Evolutionary conservation across 1,140 invertebrate genomes (phyloP), one percentile per base, ranked within the genome.

Genomic region (Trichonephila inaurata): DNA sequence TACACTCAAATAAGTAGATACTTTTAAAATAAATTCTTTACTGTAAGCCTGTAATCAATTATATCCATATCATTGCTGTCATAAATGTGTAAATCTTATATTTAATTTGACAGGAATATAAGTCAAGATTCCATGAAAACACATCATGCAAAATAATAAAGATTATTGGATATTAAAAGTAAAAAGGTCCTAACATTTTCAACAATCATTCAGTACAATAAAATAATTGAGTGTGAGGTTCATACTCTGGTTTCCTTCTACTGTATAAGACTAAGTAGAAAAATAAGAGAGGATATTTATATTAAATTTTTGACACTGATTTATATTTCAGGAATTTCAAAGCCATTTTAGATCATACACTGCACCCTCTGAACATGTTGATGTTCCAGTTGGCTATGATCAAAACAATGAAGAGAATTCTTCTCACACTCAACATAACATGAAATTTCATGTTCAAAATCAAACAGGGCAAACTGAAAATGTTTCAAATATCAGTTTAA

Each of bases 321-420:
- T 66, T 33, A 33, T 72, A 33, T 72, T 72, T 16, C 14, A 72
- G 69, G 69, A 72, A 72, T 72, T 72, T 72, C 69, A 72, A 18
- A 72, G 69, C 28, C 69, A 72, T 18, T 72, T 72, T 33, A 33
- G 69, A 72, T 72, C 69, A n/a, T 72, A 72, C 14, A 28, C 69
- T 33, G n/a, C 69, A 72, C 24, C 69, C 14, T 28, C 28, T 10
- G 12, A 18, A 14, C 28, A 72, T 18, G 12, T 24, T 72, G n/a
- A 72, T 33, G 28, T 28, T 72, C 5, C 28, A 33, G 16, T 8
- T 28, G 24, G n/a, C 16, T 12, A 18, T 18, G 10, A 3, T 4
- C 24, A 16, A 28, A 28, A 72, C 16, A 24, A 28, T 33, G 28
- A 16, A 14, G 24, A 5, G 10, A 24, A 33, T 72, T 7, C n/a